Evolutionary conservation across 1,140 invertebrate species (phyloP), one percentile per base, ranked within the genome.

Genomic region (Drosophila santomea): DNA sequence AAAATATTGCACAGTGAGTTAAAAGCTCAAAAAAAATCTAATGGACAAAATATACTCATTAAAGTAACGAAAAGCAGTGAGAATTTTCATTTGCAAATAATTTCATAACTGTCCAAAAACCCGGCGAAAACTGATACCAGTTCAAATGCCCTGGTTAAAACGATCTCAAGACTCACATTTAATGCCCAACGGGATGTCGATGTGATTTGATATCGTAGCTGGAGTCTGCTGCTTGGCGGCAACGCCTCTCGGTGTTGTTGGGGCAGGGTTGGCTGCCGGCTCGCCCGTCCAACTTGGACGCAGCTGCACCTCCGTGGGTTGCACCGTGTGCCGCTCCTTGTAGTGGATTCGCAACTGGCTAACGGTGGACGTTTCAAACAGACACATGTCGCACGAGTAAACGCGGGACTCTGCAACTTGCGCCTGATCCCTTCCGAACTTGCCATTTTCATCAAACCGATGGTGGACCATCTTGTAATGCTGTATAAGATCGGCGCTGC

Each of bases 331-430:
- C 23, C 75, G 69, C 5, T 72, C 64, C 6, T 57, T 74, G 43
- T 91, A 91, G 41, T 91, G 90, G 0, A 38, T 17, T 6, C 71
- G 57, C 4, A 91, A 36, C 28, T 80, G 56, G 1, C 25, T 41
- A 17, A 69, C 36, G 17, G 48, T 72, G n/a, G 47, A 54, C 6
- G 80, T 76, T 38, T 91, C 90, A 54, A 69, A 91, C 3, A 91
- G 59, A n/a, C 90, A 91, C 66, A 91, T 74, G 59, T 91, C 90
- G 28, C 90, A 91, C 6, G 76, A 75, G 39, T 77, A 91, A 0
- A 38, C 17, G 43, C 76, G 36, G 36, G 52, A 50, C 15, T 77
- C 54, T 7, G 48, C 23, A 38, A 4, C 47, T 28, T 32, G 20
- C 1, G 43, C 25, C 0, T 63, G 14, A 2, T 38, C 57, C 2